Evolutionary conservation across 2,113 vertebrate species (phyloP).

Genomic region (Okapia johnstoni): DNA sequence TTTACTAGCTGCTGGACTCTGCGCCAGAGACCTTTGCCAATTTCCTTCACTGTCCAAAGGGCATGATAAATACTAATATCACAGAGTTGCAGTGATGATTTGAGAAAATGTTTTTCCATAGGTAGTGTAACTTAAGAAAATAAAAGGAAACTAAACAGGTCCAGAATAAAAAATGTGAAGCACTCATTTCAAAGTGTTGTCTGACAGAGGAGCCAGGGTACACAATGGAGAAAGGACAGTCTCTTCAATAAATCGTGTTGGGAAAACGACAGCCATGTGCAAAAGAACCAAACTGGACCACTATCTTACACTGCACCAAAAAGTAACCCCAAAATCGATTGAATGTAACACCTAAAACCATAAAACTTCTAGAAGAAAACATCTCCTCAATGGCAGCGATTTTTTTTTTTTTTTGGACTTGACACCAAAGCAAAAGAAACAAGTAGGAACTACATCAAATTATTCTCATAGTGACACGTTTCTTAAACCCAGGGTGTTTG

Average conservation of each 20-base stretch:
- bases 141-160: not conserved
- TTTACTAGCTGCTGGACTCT: not conserved
- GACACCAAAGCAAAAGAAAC: not conserved
- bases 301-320: not conserved
- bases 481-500: not conserved
- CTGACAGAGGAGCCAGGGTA: not conserved
- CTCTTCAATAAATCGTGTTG: not conserved
- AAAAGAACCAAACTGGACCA: not conserved
- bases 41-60: not conserved
- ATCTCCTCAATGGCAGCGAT: not conserved
- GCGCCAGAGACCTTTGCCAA: not conserved
- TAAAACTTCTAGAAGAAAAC: not conserved
- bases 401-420: not conserved
- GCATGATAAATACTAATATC: not conserved
- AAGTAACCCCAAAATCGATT: not conserved
- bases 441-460: not conserved
- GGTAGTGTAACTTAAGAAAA: not conserved
- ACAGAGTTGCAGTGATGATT: not conserved
- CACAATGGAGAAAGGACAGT: not conserved
- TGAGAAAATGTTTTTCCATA: not conserved
- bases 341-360: not conserved
- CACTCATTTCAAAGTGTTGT: not conserved
- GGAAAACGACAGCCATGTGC: not conserved
- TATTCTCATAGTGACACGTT: not conserved
- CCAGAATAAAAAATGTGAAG: not conserved